Evolutionary conservation across 2,797 vertebrate species (phyloP), one percentile per base, ranked within the genome.

Genomic region (Rhinogobio ventralis): DNA sequence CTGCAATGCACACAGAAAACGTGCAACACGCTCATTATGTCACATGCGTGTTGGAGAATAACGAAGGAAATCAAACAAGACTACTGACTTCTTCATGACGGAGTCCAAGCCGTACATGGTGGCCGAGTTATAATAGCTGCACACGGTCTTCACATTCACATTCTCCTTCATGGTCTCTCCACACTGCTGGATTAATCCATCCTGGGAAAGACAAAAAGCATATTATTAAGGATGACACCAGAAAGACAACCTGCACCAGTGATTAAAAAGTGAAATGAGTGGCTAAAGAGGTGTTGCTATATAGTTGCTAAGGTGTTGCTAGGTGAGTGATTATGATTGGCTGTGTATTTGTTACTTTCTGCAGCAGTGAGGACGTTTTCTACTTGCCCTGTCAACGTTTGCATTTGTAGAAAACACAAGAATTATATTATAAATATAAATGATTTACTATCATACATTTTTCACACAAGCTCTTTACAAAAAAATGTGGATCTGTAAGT

Each of bases 151-250:
- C 7, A 95, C 95, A 84, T 94, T 97, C 90, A 99, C 96, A 86
- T 98, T 99, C 93, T 99, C 98, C 94, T 98, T 99, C 98, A 99
- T 99, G 30, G 97, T 98, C 91, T 99, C 98, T n/a, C 97, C 97
- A 84, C 98, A 99, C 62, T 99, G 98, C 92, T 97, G 97, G 91
- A 99, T 99, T 91, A 99, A 93, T 51, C 97, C 97, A 86, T 99
- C 98, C 98, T 99, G 93, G 8, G 6, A 14, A 66, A 9, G 25
- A 53, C 68, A 46, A 39, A 39, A 36, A 8, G 10, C 28, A 39
- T 8, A 15, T n/a, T 57, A 57, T 76, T 39, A 57, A 74, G 25
- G 3, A 46, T 49, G 4, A 7, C 6, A 15, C n/a, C 13, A 60
- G 23, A 77, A 60, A 71, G 10, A 45, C 68, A 46, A 45, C 11